Percentiles rank a stretch among this genome's conserved stretches.
These are phyloP conservation scores for Hippoglossus stenolepis DNA, from an alignment of 2,113 vertebrate species.

Conservation along the genomic window DNA sequence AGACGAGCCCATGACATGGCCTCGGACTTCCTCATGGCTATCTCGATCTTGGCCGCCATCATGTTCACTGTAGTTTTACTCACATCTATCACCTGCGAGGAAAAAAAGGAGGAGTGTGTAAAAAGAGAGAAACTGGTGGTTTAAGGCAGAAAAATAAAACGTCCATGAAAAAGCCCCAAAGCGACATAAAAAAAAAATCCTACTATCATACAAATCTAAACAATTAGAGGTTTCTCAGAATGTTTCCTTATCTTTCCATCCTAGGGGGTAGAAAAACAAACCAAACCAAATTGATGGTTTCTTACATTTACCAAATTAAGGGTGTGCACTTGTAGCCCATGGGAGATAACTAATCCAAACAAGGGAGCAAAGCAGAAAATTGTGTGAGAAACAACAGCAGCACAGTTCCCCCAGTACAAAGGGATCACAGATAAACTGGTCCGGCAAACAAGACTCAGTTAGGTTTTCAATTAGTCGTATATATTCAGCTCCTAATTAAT, in stretches of 20 bases:
- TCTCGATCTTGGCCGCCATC: slow-evolving; percentile 94
- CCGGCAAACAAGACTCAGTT: not conserved
- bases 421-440: not conserved
- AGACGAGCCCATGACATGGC: slow-evolving; percentile 93
- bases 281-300: not conserved
- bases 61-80: slow-evolving; percentile 92
- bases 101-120: not conserved
- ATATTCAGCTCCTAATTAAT: not conserved
- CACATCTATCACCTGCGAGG: slow-evolving; percentile 91
- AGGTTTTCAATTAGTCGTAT: not conserved
- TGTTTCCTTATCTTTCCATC: not conserved
- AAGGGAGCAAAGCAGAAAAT: not conserved
- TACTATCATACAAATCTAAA: not conserved
- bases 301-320: not conserved
- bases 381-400: not conserved
- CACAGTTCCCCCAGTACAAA: not conserved
- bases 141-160: not conserved
- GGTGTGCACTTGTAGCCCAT: not conserved
- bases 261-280: not conserved
- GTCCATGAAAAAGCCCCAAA: not conserved
- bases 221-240: not conserved
- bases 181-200: not conserved
- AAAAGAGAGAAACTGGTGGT: not conserved
- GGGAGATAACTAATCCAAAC: not conserved
- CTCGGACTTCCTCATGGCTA: slow-evolving; percentile 94